A percentile compares a stretch with the other conserved stretches of the same genome.
phyloP scores from a whole-genome alignment of 2,797 vertebrate species.

The Arctocebus calabarensis region DNA sequence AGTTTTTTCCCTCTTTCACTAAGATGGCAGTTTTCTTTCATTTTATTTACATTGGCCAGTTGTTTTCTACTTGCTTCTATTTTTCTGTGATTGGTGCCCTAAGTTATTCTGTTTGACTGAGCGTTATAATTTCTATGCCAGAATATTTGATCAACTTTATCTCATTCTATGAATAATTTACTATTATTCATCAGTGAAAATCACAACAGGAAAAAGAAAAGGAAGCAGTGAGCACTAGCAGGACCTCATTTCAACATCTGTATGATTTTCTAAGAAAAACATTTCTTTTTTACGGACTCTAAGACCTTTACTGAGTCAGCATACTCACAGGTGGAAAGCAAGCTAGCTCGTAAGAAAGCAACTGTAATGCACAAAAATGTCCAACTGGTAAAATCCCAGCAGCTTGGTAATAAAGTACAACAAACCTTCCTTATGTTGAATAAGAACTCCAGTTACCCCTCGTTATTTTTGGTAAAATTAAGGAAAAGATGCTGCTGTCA shows the following conservation, averaged over 20 bases:
- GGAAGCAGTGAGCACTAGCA: slow-evolving; percentile 39
- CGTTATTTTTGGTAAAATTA: slow-evolving; percentile 82
- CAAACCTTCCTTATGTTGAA: slow-evolving; percentile 71
- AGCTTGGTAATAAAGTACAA: slow-evolving; percentile 69
- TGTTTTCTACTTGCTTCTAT: slow-evolving; percentile 2
- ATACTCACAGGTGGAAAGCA: slow-evolving; percentile 68
- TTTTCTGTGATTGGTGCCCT: slow-evolving; percentile 34
- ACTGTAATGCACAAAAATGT: slow-evolving; percentile 54
- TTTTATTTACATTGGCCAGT: slow-evolving; percentile 62
- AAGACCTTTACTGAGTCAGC: slow-evolving; percentile 64
- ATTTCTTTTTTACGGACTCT: slow-evolving; percentile 70
- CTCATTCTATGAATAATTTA: slow-evolving; percentile 43
- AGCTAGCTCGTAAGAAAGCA: slow-evolving; percentile 59
- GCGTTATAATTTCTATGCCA: slow-evolving; percentile 21
- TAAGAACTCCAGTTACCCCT: slow-evolving; percentile 66
- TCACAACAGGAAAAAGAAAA: neutral
- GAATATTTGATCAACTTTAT: slow-evolving; percentile 35
- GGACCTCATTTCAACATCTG: slow-evolving; percentile 47
- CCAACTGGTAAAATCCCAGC: slow-evolving; percentile 50
- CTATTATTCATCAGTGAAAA: slow-evolving; percentile 55
- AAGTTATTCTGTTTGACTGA: slow-evolving; percentile 1
- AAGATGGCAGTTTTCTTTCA: slow-evolving; percentile 75
- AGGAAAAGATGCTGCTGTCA: slow-evolving; percentile 75
- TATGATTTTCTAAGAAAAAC: slow-evolving; percentile 60
- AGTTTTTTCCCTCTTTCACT: slow-evolving; percentile 59